Conservation (phyloP, 53 echinoderm and acorn worm species). For the Luidia sarsii region DNA sequence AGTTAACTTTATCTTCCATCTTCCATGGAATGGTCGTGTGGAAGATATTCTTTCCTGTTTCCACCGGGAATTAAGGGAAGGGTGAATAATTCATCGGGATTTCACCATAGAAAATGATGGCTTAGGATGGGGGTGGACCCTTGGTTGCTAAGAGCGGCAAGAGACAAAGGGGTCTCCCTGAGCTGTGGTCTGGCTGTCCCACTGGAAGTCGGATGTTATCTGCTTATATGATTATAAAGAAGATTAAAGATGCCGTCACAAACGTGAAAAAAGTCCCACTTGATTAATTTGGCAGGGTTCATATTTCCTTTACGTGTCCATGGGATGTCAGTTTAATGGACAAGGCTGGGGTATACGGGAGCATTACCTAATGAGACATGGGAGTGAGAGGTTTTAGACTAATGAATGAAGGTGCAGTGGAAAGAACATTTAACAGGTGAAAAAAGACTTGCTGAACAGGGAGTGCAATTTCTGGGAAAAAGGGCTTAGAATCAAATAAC, state of each 20-base stretch:
- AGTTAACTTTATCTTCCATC: not conserved
- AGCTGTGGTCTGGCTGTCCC: no score
- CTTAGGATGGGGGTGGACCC: slow-evolving; percentile 16
- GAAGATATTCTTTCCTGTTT: not conserved
- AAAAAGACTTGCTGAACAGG: no score
- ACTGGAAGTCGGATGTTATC: slow-evolving; percentile 41
- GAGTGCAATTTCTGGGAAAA: no score
- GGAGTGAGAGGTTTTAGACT: no score
- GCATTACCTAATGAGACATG: no score
- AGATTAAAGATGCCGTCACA: not conserved
- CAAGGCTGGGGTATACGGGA: no score
- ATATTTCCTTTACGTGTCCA: no score
- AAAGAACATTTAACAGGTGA: no score
- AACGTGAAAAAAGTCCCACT: not conserved
- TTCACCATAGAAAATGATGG: slow-evolving; percentile 17
- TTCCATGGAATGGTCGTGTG: not conserved
- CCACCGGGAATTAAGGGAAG: not conserved
- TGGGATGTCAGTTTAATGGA: no score
- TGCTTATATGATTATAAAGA: not conserved
- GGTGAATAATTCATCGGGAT: slow-evolving; percentile 42
- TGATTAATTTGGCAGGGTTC: slow-evolving; percentile 8
- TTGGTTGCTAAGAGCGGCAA: slow-evolving; percentile 53
- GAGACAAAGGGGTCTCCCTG: slow-evolving; percentile 19
- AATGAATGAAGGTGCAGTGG: no score
- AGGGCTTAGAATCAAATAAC: no score